Evolutionary conservation across 2,797 vertebrate genomes (phyloP).

Genomic region (Cirrhinus mrigala): DNA sequence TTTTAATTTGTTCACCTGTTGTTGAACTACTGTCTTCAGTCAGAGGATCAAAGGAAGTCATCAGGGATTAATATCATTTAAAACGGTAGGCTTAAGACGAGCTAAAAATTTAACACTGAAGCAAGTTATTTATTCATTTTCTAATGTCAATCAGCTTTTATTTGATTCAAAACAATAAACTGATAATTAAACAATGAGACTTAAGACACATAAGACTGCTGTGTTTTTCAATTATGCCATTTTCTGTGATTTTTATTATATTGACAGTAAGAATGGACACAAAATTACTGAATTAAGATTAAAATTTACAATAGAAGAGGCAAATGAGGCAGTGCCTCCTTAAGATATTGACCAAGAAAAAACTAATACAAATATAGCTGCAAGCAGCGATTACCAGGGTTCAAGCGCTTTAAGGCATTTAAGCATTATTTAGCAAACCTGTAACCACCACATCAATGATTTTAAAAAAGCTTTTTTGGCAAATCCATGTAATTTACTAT

Average conservation of each 20-base stretch:
- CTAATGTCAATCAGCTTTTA: slow-evolving; percentile 10
- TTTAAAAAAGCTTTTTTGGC: too few species aligned
- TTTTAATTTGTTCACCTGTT: slow-evolving; percentile 13
- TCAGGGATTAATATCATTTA: neutral
- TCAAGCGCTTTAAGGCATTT: too few species aligned
- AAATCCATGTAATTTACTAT: too few species aligned
- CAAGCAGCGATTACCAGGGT: too few species aligned
- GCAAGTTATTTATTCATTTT: slow-evolving; percentile 34
- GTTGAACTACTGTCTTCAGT: neutral
- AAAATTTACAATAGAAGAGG: too few species aligned
- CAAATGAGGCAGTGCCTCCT: too few species aligned
- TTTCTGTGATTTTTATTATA: neutral
- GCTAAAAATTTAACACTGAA: neutral
- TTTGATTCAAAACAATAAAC: slow-evolving; percentile 32
- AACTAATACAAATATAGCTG: too few species aligned
- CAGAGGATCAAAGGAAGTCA: neutral
- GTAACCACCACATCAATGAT: too few species aligned
- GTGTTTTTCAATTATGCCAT: neutral
- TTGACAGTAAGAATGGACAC: neutral
- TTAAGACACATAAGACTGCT: neutral
- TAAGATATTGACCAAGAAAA: too few species aligned
- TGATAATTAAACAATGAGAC: neutral
- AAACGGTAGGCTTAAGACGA: neutral
- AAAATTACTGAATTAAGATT: too few species aligned
- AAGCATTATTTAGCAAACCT: too few species aligned